Conservation (phyloP, 2,888 invertebrate species). For the Oeneis ivallda region DNA sequence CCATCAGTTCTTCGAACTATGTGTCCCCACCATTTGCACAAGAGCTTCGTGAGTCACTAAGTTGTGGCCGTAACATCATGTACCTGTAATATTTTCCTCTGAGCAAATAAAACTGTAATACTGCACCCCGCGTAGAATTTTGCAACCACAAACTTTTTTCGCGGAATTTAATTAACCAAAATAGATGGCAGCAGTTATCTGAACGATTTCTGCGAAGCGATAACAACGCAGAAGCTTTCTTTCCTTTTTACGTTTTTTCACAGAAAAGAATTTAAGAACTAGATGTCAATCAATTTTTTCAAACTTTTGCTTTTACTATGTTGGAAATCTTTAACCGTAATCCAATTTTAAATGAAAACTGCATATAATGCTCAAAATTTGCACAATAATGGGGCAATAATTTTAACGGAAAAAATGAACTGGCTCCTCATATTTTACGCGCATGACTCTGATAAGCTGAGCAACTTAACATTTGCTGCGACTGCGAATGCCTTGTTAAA, state of each 20-base stretch:
- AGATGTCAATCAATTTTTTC: no score
- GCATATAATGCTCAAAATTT: conserved; percentile 47
- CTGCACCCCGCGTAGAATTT: conserved; percentile 19
- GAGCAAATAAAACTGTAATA: not conserved
- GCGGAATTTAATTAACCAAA: conserved; percentile 38
- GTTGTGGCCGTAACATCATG: no score
- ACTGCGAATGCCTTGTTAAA: conserved; percentile 1
- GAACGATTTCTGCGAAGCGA: conserved; percentile 27
- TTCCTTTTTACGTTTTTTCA: no score
- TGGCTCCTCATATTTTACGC: conserved; percentile 42
- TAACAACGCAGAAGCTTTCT: no score
- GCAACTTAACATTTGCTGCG: conserved; percentile 40
- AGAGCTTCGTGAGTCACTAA: no score
- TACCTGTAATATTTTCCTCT: not conserved
- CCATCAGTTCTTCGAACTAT: no score
- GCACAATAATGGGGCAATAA: conserved; percentile 50
- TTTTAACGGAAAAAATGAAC: conserved; percentile 41
- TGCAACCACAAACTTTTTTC: conserved; percentile 23
- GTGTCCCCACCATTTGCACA: no score
- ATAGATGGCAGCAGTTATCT: conserved; percentile 36
- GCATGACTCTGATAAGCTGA: conserved; percentile 44
- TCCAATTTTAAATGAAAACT: conserved; percentile 25
- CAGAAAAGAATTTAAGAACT: no score
- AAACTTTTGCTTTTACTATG: no score
- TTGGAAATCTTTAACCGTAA: no score